These are phyloP conservation scores for Gonatopus flavifemur DNA, from an alignment of 1,140 invertebrate genomes.

Conservation along the genomic window DNA sequence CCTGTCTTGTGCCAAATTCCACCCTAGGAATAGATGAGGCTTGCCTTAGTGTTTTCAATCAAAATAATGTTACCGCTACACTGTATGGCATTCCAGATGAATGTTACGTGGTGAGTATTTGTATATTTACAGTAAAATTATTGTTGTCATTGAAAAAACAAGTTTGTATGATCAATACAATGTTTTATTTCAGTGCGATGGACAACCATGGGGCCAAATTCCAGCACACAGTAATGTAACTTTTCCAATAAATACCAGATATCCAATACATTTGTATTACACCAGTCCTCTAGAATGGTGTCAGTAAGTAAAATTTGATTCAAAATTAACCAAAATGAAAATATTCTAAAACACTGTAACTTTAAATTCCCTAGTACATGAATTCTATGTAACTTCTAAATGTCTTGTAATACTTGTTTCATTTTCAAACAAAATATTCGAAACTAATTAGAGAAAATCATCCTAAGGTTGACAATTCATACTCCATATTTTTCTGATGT, in stretches of 20 bases:
- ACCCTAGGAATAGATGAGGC: conserved; percentile 55
- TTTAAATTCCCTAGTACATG: no score
- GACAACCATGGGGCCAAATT: conserved; percentile 40
- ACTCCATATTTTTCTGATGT: not conserved
- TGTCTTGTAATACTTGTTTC: no score
- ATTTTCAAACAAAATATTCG: no score
- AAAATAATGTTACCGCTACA: conserved; percentile 31
- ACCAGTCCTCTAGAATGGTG: conserved; percentile 32
- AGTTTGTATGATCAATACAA: not conserved
- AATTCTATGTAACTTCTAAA: no score
- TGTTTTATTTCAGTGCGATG: conserved; percentile 47
- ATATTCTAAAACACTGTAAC: no score
- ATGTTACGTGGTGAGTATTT: conserved; percentile 44
- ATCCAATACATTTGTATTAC: conserved; percentile 50
- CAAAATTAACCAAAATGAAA: no score
- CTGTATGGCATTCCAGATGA: conserved; percentile 50
- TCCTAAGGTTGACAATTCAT: not conserved
- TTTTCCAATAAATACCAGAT: conserved; percentile 54
- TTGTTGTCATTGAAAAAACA: no score
- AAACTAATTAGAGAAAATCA: no score
- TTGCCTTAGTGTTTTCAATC: conserved; percentile 55
- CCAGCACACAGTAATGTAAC: conserved; percentile 38
- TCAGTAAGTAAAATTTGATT: conserved; percentile 53
- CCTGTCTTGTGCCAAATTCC: conserved; percentile 25
- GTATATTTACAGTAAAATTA: no score